A percentile compares a stretch with the other conserved stretches of the same genome.
Conservation (phyloP, 2,113 vertebrate genomes). For the Naja naja region DNA sequence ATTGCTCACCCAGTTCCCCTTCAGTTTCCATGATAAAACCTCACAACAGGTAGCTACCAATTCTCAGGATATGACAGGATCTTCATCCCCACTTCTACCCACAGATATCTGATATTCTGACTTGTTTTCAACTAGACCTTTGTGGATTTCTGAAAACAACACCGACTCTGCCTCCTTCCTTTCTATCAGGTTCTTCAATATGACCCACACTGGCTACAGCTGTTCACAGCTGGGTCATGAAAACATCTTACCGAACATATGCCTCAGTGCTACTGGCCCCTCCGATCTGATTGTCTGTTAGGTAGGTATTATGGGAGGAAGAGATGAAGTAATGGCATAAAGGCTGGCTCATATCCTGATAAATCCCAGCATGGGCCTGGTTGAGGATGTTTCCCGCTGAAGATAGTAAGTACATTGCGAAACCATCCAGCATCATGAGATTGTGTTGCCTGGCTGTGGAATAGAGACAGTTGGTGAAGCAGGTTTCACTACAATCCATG, state of each 20-base stretch:
- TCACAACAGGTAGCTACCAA: neutral
- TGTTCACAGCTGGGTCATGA: rapidly evolving
- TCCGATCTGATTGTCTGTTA: slow-evolving; percentile 89
- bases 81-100: neutral
- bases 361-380: slow-evolving; percentile 74
- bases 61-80: neutral
- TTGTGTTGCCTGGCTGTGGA: slow-evolving; percentile 81
- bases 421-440: slow-evolving; percentile 91
- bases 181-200: neutral
- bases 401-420: slow-evolving; percentile 94
- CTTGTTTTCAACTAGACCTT: neutral
- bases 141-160: neutral
- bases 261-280: slow-evolving; percentile 93
- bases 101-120: too few species aligned
- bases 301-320: slow-evolving; percentile 95
- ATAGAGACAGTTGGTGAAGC: rapidly evolving
- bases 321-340: slow-evolving; percentile 94
- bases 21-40: neutral
- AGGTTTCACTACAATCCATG: neutral
- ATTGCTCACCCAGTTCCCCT: neutral
- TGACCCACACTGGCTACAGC: neutral
- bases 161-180: neutral
- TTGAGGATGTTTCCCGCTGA: slow-evolving; percentile 83
- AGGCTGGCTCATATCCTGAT: slow-evolving; percentile 90
- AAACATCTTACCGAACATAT: slow-evolving; percentile 82